phyloP scores from a whole-genome alignment of 2,888 invertebrate genomes.

The Xestia rhomboidea region DNA sequence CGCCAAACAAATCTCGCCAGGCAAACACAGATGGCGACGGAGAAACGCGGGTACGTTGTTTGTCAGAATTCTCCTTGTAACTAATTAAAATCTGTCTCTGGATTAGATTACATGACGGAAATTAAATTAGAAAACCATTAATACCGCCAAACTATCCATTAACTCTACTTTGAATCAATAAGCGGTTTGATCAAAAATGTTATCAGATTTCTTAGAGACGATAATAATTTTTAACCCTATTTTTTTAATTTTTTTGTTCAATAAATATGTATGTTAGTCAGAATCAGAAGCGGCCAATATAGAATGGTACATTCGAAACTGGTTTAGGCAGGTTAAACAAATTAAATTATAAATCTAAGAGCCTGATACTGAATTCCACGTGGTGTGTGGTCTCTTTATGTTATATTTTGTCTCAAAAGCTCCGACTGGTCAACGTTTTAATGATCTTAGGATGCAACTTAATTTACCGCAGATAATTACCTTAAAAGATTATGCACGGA shows the following conservation, averaged over 20 bases:
- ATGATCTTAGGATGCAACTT: slow-evolving; percentile 68
- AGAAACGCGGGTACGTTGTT: slow-evolving; percentile 74
- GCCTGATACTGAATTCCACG: slow-evolving; percentile 58
- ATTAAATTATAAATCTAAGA: slow-evolving; percentile 61
- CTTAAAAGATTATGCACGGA: slow-evolving; percentile 57
- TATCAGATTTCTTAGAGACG: slow-evolving; percentile 36
- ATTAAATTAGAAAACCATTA: slow-evolving; percentile 60
- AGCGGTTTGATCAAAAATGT: slow-evolving; percentile 48
- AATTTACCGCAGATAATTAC: slow-evolving; percentile 71
- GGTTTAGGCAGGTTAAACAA: slow-evolving; percentile 35
- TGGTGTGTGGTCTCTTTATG: slow-evolving; percentile 71
- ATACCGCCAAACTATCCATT: slow-evolving; percentile 30
- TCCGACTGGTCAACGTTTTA: slow-evolving; percentile 56
- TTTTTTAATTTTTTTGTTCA: slow-evolving; percentile 26
- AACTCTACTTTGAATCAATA: slow-evolving; percentile 52
- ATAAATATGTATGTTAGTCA: slow-evolving; percentile 19
- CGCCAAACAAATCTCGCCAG: slow-evolving; percentile 73
- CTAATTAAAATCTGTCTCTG: slow-evolving; percentile 68
- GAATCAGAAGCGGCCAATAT: slow-evolving; percentile 1
- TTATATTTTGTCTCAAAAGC: slow-evolving; percentile 61
- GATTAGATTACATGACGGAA: slow-evolving; percentile 60
- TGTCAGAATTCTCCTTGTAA: slow-evolving; percentile 62
- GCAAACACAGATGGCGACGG: slow-evolving; percentile 81
- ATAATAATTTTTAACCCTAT: slow-evolving; percentile 29
- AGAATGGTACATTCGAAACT: slow-evolving; percentile 38